phyloP scores from a whole-genome alignment of 2,797 vertebrate genomes.

The Muraenolepis orangiensis region DNA sequence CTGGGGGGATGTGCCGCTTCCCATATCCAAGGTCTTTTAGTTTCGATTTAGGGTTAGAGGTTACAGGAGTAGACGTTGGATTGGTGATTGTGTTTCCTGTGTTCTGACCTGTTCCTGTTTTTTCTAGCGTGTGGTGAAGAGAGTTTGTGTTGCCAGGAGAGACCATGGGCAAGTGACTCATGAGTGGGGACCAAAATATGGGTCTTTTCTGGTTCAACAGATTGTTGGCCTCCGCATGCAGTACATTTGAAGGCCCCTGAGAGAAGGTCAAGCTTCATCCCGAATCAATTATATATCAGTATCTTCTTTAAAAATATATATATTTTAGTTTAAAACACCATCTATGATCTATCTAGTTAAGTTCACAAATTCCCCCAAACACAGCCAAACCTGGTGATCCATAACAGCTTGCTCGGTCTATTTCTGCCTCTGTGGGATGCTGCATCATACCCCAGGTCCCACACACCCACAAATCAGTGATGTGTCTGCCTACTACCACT shows the following conservation, averaged over 20 bases:
- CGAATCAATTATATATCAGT: background rate
- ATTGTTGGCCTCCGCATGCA: background rate
- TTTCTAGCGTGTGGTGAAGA: background rate
- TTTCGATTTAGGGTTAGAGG: background rate
- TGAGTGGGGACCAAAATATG: slow-evolving; percentile 42
- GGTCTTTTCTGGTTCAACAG: background rate
- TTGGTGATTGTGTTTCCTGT: slow-evolving; percentile 34
- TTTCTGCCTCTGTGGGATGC: background rate
- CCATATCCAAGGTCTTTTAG: background rate
- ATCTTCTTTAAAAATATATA: background rate
- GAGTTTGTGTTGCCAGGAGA: background rate
- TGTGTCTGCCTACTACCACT: background rate
- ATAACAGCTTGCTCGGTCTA: background rate
- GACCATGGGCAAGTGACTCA: slow-evolving; percentile 25
- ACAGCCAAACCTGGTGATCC: background rate
- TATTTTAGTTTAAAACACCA: background rate
- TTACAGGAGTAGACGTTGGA: background rate
- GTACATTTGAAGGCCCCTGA: background rate
- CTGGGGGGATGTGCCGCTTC: background rate
- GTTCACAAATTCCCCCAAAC: background rate
- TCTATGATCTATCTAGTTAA: background rate
- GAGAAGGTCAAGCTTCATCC: background rate
- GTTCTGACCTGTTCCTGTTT: slow-evolving; percentile 3
- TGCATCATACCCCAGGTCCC: background rate
- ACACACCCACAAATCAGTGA: background rate